Base-by-base conservation (phyloP, 1,140 invertebrate species). In the Steinernema khuongi region DNA sequence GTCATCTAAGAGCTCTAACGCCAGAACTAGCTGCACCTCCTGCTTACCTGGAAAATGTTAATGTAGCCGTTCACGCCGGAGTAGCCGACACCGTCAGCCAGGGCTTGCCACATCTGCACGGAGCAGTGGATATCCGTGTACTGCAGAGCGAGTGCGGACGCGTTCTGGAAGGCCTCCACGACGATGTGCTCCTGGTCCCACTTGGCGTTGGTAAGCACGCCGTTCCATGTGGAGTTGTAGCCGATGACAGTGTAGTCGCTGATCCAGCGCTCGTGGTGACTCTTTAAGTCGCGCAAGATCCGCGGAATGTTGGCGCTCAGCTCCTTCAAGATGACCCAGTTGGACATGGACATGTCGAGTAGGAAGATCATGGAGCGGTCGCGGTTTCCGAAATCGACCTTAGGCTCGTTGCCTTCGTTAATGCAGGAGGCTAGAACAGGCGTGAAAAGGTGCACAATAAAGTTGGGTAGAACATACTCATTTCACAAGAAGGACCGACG, bases 331-430 rank as follows among this genome's bases (percentile, higher is more conserved):
- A 78, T 77, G 1, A 79, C 31, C 33, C 76, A 74, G 19, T 76
- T 44, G 14, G 70, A 44, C 31, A 76, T 76, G 14, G 74, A 31
- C 71, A 79, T 79, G 29, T 80, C 71, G n/a, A 73, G 71, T n/a
- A 29, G 19, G 18, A 77, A 32, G 17, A 44, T 31, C 1, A 68
- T 29, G 50, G 11, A 7, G 22, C 50, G 50, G 11, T 26, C 50
- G 50, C 7, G 4, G 19, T 11, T 11, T 60, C 50, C 50, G 7
- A 60, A 72, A 74, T 32, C 43, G 41, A 0, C 71, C 74, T 22
- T 50, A 32, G 31, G 60, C 67, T 14, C 74, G 71, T 18, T 36
- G 44, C 29, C 68, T 31, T 28, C 66, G 68, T 33, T 74, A 22
- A 60, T 60, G 50, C 50, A 77, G 60, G 41, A 43, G 36, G 29